These are phyloP conservation scores for Clarias platycephalus DNA, from an alignment of 2,797 vertebrate genomes.

Conservation along the genomic window DNA sequence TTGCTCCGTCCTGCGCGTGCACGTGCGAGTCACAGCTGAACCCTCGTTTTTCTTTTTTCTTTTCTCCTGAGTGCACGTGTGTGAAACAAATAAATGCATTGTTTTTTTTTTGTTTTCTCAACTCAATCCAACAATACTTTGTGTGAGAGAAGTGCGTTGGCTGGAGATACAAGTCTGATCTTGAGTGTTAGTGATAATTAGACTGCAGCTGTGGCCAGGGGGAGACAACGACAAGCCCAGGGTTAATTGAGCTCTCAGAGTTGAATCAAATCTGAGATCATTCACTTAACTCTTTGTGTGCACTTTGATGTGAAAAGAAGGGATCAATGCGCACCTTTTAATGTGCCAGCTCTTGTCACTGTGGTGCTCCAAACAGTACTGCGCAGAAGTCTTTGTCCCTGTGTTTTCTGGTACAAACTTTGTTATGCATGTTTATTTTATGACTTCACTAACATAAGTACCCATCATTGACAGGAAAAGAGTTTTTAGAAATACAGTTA, in stretches of 20 bases:
- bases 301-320: not conserved
- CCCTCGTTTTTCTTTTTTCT: no score
- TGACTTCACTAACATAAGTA: no score
- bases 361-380: not conserved
- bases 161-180: constrained; percentile 15
- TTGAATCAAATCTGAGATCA: constrained; percentile 4
- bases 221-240: not conserved
- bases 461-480: no score
- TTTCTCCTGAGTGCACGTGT: not conserved
- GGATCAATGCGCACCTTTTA: no score
- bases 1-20: constrained; percentile 31
- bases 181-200: constrained; percentile 25
- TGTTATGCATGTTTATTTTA: no score
- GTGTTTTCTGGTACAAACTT: no score
- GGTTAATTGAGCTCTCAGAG: not conserved
- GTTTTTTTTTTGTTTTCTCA: not conserved
- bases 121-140: not conserved
- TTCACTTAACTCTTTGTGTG: not conserved
- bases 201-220: not conserved
- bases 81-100: not conserved
- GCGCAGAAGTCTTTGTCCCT: not conserved
- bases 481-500: no score
- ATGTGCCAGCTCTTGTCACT: not conserved
- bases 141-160: not conserved
- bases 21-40: not conserved